These are phyloP conservation scores for Haemorhous mexicanus DNA, from an alignment of 2,113 vertebrate species.

Conservation along the genomic window DNA sequence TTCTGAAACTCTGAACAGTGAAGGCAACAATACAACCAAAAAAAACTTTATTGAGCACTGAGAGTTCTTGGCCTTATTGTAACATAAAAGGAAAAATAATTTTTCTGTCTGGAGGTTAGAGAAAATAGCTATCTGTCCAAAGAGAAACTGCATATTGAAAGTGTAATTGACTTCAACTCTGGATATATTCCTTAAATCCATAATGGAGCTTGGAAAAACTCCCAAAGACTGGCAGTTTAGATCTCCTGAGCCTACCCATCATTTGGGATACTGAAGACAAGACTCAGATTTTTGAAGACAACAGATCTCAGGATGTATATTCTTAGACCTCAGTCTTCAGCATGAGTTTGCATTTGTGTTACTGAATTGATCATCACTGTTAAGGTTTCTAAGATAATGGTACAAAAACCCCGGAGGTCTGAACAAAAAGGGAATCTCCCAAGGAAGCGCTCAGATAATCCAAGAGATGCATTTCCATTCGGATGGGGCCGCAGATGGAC, in stretches of 20 bases:
- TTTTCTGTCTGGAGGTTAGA: not conserved
- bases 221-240: not conserved
- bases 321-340: not conserved
- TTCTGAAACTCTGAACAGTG: not conserved
- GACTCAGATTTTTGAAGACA: not conserved
- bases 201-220: not conserved
- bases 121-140: not conserved
- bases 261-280: not conserved
- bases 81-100: not conserved
- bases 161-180: not conserved
- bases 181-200: not conserved
- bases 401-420: not conserved
- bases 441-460: not conserved
- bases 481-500: not conserved
- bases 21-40: not conserved
- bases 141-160: not conserved
- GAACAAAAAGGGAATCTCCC: not conserved
- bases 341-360: not conserved
- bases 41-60: not conserved
- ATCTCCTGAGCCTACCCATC: not conserved
- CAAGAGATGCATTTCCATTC: not conserved
- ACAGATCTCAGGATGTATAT: fast-evolving
- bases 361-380: not conserved
- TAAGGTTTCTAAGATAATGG: not conserved
- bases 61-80: not conserved